These are phyloP conservation scores for Drosophila pallidifrons DNA, from an alignment of 1,140 invertebrate genomes.

Conservation along the genomic window DNA sequence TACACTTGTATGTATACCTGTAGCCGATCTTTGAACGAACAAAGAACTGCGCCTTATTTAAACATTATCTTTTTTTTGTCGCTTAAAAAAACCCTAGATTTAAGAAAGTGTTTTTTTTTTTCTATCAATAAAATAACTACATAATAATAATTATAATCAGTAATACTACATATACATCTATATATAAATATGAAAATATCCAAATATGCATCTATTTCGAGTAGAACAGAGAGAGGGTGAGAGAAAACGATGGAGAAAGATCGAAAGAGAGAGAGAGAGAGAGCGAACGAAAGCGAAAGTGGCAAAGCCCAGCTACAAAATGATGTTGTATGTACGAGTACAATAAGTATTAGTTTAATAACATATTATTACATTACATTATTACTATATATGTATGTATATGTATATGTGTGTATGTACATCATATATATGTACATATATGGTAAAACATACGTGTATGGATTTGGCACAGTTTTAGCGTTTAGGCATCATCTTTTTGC, in stretches of 20 bases:
- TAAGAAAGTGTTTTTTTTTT: conserved; percentile 54
- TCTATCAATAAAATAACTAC: background rate
- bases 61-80: conserved; percentile 21
- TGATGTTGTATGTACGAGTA: conserved; percentile 45
- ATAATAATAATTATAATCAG: conserved; percentile 51
- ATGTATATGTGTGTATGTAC: too few species aligned
- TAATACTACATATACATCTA: conserved; percentile 18
- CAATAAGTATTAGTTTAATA: conserved; percentile 41
- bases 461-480: background rate
- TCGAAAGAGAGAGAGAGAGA: conserved; percentile 7
- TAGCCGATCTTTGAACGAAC: conserved; percentile 31
- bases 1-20: conserved; percentile 11
- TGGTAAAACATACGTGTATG: background rate
- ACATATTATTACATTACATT: background rate
- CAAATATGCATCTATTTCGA: conserved; percentile 25
- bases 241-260: background rate
- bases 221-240: background rate
- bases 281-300: conserved; percentile 33
- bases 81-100: conserved; percentile 31
- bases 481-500: background rate
- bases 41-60: conserved; percentile 35
- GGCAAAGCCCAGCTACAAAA: conserved; percentile 58
- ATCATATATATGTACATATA: background rate
- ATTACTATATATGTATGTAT: background rate
- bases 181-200: conserved; percentile 50